A percentile compares a stretch with the other conserved stretches of the same genome.
These are phyloP conservation scores for Eupithecia vulgata DNA, from an alignment of 2,888 invertebrate genomes.

Conservation along the genomic window DNA sequence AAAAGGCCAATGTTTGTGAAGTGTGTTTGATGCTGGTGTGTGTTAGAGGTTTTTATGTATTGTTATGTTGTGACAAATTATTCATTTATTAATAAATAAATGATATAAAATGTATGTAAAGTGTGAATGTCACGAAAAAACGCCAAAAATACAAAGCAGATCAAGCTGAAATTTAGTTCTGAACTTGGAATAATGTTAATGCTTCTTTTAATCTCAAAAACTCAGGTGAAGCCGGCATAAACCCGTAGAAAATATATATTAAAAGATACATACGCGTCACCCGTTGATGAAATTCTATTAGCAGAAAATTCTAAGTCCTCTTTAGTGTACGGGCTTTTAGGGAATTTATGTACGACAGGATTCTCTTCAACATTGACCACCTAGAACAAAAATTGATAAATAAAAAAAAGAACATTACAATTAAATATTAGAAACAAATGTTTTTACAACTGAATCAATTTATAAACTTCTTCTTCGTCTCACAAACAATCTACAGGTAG, in stretches of 20 bases:
- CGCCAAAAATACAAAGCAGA: neutral
- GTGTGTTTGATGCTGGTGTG: too few species aligned
- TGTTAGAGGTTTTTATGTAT: too few species aligned
- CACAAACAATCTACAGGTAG: too few species aligned
- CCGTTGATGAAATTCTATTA: slow-evolving; percentile 47
- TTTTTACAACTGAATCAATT: too few species aligned
- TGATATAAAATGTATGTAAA: too few species aligned
- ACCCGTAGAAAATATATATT: neutral
- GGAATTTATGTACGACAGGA: slow-evolving; percentile 38
- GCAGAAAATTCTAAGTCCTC: slow-evolving; percentile 48
- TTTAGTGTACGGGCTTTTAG: slow-evolving; percentile 58
- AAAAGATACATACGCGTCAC: slow-evolving; percentile 50
- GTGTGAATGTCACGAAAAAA: neutral
- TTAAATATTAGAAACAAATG: too few species aligned
- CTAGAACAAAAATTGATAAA: slow-evolving; percentile 46
- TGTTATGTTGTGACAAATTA: too few species aligned
- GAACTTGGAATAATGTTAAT: too few species aligned
- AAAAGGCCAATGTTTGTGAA: too few species aligned
- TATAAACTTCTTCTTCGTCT: too few species aligned
- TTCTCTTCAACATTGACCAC: slow-evolving; percentile 65
- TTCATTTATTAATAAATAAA: too few species aligned
- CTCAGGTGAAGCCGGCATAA: neutral
- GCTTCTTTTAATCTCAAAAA: neutral
- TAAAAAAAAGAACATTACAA: too few species aligned
- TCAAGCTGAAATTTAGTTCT: neutral